Evolutionary conservation across 2,113 vertebrate genomes (phyloP), one percentile per base, ranked within the genome.

Genomic region (Myiozetetes cayanensis): DNA sequence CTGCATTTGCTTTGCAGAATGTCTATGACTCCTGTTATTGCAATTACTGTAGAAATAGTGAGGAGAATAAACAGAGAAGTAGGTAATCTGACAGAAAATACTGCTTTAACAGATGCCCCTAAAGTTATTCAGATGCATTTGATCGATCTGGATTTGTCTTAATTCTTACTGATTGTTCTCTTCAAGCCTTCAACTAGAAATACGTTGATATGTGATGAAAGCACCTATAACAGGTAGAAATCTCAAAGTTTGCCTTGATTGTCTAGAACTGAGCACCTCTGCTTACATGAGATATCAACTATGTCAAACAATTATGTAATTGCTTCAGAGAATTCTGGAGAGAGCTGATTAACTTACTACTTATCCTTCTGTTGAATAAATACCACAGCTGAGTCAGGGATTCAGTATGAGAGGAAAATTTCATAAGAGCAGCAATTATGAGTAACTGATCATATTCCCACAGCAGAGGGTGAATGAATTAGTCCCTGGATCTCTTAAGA

Each of bases 311-410:
- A 65, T 52, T 84, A 85, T 21, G 14, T 73, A 93, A 94, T 68
- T 85, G 37, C 70, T 95, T 92, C 76, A 91, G 77, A 89, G 85
- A 75, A 85, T 95, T 91, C 87, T 92, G 58, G 77, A 76, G 41
- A 78, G 19, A 68, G 15, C 9, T 94, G 44, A 91, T 96, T 95
- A 79, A 91, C 62, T 94, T 87, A 75, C 16, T 71, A 63, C n/a
- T 93, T 94, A 88, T 88, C 68, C 20, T 89, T 89, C 73, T 82
- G 37, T 58, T 68, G 58, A 82, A 92, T 52, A 89, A 94, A 82
- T 72, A 91, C 24, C 85, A 41, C 41, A 82, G 84, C 74, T 96
- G 89, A 94, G 56, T 95, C 77, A 91, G 84, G 73, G 87, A 75
- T 85, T 72, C 30, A 7, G 27, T 82, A 53, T 75, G 62, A 61